These are phyloP conservation scores for Pseudanteris insignis DNA, from an alignment of 2,888 invertebrate genomes.

Conservation along the genomic window DNA sequence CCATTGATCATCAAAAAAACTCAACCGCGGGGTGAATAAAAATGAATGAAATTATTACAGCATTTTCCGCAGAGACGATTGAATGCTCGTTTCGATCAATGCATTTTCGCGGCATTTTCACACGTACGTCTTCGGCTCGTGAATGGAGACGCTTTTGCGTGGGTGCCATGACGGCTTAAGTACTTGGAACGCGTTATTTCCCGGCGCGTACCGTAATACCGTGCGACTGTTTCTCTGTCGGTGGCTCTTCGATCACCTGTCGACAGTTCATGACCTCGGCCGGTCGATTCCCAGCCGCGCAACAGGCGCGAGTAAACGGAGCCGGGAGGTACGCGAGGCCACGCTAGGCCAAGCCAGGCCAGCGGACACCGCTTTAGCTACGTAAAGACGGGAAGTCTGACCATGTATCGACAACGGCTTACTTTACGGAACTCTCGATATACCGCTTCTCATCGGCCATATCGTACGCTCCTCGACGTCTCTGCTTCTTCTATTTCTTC, in stretches of 20 bases:
- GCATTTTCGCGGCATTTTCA: conserved; percentile 1
- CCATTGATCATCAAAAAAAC: no score
- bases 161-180: conserved; percentile 23
- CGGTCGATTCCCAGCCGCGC: conserved; percentile 39
- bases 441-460: conserved; percentile 50
- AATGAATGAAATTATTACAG: no score
- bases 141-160: conserved; percentile 26
- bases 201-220: conserved; percentile 39
- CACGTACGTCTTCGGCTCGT: conserved; percentile 3
- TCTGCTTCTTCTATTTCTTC: conserved; percentile 9
- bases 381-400: conserved; percentile 41
- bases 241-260: conserved; percentile 43
- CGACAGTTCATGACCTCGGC: conserved; percentile 43
- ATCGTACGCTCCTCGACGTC: conserved; percentile 32
- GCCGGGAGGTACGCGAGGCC: conserved; percentile 13
- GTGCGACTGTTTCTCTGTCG: conserved; percentile 39
- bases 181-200: conserved; percentile 27
- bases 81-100: no score
- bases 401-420: conserved; percentile 45
- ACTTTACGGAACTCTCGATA: conserved; percentile 56
- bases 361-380: conserved; percentile 29
- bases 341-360: conserved; percentile 32
- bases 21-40: no score
- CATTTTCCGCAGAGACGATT: no score
- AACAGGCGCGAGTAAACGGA: conserved; percentile 32